Evolutionary conservation across 2,888 invertebrate species (phyloP).

Genomic region (Nomada ferruginata): DNA sequence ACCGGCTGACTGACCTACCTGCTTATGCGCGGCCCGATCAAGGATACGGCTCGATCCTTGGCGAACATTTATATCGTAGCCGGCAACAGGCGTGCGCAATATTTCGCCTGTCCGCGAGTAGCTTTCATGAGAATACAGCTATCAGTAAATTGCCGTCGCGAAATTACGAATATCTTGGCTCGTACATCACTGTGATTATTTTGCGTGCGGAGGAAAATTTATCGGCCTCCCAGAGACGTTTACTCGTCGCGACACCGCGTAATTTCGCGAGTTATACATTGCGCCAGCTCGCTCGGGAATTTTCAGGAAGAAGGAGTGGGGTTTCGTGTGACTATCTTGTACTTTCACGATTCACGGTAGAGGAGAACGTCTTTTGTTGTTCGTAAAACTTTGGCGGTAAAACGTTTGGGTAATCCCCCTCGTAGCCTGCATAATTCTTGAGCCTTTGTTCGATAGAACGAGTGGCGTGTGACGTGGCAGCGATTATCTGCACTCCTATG

Average conservation of each 20-base stretch:
- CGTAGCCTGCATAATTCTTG: constrained; percentile 50
- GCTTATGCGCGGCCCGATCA: constrained; percentile 55
- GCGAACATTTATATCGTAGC: constrained; percentile 59
- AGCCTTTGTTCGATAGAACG: constrained; percentile 37
- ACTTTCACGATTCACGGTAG: constrained; percentile 1
- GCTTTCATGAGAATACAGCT: constrained; percentile 50
- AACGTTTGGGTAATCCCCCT: constrained; percentile 29
- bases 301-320: background rate
- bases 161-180: constrained; percentile 63
- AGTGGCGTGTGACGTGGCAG: constrained; percentile 35
- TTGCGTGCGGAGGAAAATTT: constrained; percentile 55
- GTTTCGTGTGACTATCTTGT: background rate
- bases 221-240: constrained; percentile 31
- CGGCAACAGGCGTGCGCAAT: constrained; percentile 55
- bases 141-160: constrained; percentile 66
- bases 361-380: background rate
- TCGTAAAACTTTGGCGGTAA: background rate
- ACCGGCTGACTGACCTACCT: constrained; percentile 63
- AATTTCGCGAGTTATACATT: constrained; percentile 12
- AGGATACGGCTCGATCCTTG: constrained; percentile 37
- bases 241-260: constrained; percentile 18
- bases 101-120: constrained; percentile 65
- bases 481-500: constrained; percentile 46
- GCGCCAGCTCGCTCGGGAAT: constrained; percentile 22
- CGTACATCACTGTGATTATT: constrained; percentile 59